Conservation (phyloP, 2,797 vertebrate genomes). For the Tapirus indicus region DNA sequence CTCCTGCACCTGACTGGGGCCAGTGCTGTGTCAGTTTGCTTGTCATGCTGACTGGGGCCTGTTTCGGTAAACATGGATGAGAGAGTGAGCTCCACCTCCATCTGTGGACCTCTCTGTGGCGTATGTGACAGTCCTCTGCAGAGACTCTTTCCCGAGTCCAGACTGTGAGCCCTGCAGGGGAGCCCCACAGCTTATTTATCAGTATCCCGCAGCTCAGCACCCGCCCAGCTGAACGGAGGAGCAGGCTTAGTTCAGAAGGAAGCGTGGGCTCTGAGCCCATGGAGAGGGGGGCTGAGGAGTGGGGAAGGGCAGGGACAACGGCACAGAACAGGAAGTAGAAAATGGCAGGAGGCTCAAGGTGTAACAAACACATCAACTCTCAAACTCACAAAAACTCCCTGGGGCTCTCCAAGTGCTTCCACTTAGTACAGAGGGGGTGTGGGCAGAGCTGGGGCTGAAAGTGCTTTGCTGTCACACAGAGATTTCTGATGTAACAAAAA, state of each 20-base stretch:
- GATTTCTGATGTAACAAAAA: constrained; percentile 69
- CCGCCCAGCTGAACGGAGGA: neutral
- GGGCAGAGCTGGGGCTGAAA: constrained; percentile 70
- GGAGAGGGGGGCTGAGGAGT: neutral
- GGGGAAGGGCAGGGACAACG: neutral
- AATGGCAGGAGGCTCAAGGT: constrained; percentile 49
- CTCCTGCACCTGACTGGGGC: neutral
- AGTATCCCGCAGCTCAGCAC: neutral
- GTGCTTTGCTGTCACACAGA: constrained; percentile 70
- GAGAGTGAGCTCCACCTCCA: neutral
- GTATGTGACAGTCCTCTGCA: neutral
- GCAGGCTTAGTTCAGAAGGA: neutral
- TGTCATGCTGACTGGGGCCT: neutral
- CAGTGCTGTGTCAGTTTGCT: neutral
- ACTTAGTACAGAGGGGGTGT: constrained; percentile 20
- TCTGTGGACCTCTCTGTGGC: neutral
- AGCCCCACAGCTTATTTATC: neutral
- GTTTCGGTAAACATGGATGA: neutral
- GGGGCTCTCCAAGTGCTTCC: constrained; percentile 80
- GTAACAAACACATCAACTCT: constrained; percentile 27
- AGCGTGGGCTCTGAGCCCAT: neutral
- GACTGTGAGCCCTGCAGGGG: neutral
- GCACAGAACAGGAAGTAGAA: constrained; percentile 72
- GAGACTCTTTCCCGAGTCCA: neutral
- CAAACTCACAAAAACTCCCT: constrained; percentile 79